Base-by-base conservation (phyloP, 1,140 invertebrate genomes). In the Physella acuta region DNA sequence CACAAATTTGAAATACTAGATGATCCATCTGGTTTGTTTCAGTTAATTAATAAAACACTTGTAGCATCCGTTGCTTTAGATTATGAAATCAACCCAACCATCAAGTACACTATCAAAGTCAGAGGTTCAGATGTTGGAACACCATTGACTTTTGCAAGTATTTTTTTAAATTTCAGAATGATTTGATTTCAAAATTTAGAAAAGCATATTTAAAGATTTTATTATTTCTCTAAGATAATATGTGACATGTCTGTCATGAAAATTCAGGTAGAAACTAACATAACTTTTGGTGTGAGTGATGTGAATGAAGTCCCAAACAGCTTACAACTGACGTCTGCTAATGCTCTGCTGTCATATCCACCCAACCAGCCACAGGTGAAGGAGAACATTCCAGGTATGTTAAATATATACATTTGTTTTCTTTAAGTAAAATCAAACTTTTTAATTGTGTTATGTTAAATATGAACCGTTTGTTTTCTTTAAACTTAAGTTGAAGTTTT, bases 301-400 rank as follows among this genome's bases (percentile, higher is more conserved):
- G 67, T 73, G 26, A 75, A 79, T 68, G 78, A 79, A 60, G 20
- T 30, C 8, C 78, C 78, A 24, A 71, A 70, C 65, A 70, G 68
- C 17, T 66, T 79, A 16, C 60, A 74, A 49, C 20, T 78, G 28
- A 71, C 66, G 31, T 73, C 75, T 8, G n/a, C 71, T 2, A 60
- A 60, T 34, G 28, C 58, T n/a, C 11, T 60, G 33, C 3, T 14
- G 16, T 30, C 17, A 28, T 60, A 31, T 24, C 28, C 4, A 30
- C 17, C 28, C 16, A 49, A 30, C 4, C 73, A 75, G 37, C 76
- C 75, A 28, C 65, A 51, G 39, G 65, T 78, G 16, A 68, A 65
- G 31, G 78, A 79, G 71, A 78, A 79, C 66, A 44, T 61, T 14
- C 30, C 67, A 66, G 71, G 78, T 79, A n/a, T n/a, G n/a, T n/a